phyloP scores from a whole-genome alignment of 2,113 vertebrate genomes.

The Amia ocellicauda region DNA sequence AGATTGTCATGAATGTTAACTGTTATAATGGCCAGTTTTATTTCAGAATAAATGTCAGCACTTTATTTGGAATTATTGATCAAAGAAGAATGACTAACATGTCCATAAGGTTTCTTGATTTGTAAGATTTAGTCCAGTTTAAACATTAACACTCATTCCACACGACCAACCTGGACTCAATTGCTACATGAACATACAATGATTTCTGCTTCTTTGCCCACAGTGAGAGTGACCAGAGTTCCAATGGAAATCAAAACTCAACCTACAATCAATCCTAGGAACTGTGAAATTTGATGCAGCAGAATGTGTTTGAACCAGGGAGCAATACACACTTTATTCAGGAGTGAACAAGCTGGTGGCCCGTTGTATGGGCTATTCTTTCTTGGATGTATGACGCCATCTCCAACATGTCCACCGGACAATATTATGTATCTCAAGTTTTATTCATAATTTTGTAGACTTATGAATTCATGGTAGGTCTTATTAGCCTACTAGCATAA shows the following conservation, averaged over 20 bases:
- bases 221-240: slow-evolving; percentile 97
- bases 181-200: too few species aligned
- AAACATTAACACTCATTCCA: too few species aligned
- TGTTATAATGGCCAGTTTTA: too few species aligned
- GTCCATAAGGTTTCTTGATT: too few species aligned
- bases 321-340: neutral
- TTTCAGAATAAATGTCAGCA: too few species aligned
- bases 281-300: neutral
- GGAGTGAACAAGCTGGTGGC: neutral
- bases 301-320: neutral
- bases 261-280: slow-evolving; percentile 93
- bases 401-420: neutral
- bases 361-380: too few species aligned
- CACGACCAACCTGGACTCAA: too few species aligned
- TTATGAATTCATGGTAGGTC: neutral
- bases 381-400: neutral
- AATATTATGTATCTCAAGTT: neutral
- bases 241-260: slow-evolving; percentile 97
- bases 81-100: too few species aligned
- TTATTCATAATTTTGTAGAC: neutral
- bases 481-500: neutral
- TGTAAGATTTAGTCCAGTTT: too few species aligned
- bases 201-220: slow-evolving; percentile 28
- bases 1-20: too few species aligned
- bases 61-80: too few species aligned